These are phyloP conservation scores for Melanotaenia nigrans DNA, from an alignment of 2,797 vertebrate genomes.

Conservation along the genomic window DNA sequence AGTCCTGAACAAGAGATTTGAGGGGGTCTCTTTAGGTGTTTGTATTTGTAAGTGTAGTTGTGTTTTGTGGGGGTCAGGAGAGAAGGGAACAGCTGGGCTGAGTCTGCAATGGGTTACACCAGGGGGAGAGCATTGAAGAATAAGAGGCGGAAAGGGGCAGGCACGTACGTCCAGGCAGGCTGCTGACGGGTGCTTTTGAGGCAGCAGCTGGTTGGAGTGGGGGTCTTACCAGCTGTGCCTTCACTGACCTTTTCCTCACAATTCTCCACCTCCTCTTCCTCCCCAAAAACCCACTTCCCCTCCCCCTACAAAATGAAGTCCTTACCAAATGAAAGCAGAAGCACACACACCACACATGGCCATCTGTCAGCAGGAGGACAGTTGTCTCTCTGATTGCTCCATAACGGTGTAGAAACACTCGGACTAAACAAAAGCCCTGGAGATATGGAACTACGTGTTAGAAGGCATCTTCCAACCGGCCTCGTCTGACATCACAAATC, in stretches of 20 bases:
- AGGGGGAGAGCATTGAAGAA: conserved; percentile 20
- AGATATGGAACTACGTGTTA: conserved; percentile 52
- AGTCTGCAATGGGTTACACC: conserved; percentile 65
- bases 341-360: conserved; percentile 45
- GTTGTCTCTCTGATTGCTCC: conserved; percentile 57
- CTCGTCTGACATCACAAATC: conserved; percentile 18
- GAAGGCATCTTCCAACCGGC: conserved; percentile 43
- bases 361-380: conserved; percentile 73
- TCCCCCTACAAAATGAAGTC: conserved; percentile 47
- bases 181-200: conserved; percentile 78
- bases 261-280: conserved; percentile 58
- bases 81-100: conserved; percentile 83
- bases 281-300: conserved; percentile 42
- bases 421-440: conserved; percentile 40
- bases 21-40: not conserved
- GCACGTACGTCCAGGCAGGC: conserved; percentile 44
- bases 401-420: conserved; percentile 44
- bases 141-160: conserved; percentile 36
- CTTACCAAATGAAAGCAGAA: conserved; percentile 47
- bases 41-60: conserved; percentile 39
- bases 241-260: conserved; percentile 71
- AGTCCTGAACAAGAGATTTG: conserved; percentile 10
- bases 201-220: conserved; percentile 84
- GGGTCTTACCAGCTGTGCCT: conserved; percentile 85
- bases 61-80: conserved; percentile 59